Conservation (phyloP, 2,888 invertebrate species). For the Tolmerus cingulatus region DNA sequence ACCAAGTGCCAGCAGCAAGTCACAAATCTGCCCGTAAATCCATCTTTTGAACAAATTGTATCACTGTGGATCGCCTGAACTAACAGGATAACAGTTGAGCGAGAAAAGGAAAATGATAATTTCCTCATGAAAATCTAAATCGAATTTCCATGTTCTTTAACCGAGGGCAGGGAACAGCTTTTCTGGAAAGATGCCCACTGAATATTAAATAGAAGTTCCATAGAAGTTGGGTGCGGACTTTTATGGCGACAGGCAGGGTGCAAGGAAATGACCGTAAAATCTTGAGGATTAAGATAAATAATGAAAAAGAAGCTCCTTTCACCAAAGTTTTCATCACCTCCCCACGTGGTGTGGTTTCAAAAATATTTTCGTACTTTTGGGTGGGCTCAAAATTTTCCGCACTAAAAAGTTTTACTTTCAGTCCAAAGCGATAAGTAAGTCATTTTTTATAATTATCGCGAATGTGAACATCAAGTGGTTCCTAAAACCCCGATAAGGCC, state of each 20-base stretch:
- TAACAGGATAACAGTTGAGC: slow-evolving; percentile 29
- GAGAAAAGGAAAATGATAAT: slow-evolving; percentile 24
- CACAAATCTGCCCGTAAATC: slow-evolving; percentile 32
- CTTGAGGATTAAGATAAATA: slow-evolving; percentile 30
- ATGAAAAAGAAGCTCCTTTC: slow-evolving; percentile 19
- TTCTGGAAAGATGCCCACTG: slow-evolving; percentile 29
- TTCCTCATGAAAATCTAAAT: slow-evolving; percentile 37
- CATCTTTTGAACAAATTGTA: slow-evolving; percentile 34
- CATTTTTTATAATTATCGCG: background rate
- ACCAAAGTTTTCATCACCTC: background rate
- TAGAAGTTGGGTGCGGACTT: background rate
- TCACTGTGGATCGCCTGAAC: slow-evolving; percentile 18
- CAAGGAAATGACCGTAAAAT: slow-evolving; percentile 11
- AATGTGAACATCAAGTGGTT: background rate
- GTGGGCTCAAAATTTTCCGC: background rate
- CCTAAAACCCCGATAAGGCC: background rate
- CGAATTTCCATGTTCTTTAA: slow-evolving; percentile 34
- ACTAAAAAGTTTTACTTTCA: background rate
- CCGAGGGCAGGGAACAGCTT: slow-evolving; percentile 24
- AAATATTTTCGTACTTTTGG: background rate
- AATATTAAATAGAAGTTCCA: slow-evolving; percentile 25
- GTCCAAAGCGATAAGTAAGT: background rate
- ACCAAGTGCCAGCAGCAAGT: slow-evolving; percentile 23
- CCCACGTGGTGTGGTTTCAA: background rate
- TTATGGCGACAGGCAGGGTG: background rate